phyloP scores from a whole-genome alignment of 2,113 vertebrate genomes.

The Lampris megalopsis region DNA sequence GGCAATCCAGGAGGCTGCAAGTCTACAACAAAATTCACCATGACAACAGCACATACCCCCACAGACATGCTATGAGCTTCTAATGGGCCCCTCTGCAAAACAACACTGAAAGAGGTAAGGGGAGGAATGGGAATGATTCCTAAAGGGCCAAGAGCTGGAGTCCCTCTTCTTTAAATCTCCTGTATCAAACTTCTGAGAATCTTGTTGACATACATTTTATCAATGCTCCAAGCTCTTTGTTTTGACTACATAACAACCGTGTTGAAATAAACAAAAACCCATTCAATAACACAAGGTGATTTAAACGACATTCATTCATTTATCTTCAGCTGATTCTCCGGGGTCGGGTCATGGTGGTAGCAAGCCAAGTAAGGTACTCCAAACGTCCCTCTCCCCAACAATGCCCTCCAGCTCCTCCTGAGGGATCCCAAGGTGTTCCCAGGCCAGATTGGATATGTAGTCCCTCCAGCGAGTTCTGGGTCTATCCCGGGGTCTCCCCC shows the following conservation, averaged over 20 bases:
- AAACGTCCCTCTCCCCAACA: too few species aligned
- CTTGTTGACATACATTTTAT: conserved; percentile 43
- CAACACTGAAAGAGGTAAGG: neutral
- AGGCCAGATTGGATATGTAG: too few species aligned
- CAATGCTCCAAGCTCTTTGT: conserved; percentile 34
- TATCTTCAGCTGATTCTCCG: too few species aligned
- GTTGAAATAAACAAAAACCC: conserved; percentile 6
- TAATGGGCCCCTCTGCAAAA: conserved; percentile 1
- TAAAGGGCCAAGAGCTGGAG: neutral
- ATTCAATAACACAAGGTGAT: neutral
- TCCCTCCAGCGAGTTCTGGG: too few species aligned
- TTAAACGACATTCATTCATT: neutral
- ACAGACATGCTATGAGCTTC: neutral
- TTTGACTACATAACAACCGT: conserved; percentile 37
- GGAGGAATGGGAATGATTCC: conserved; percentile 13
- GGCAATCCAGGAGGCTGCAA: neutral
- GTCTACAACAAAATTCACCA: neutral
- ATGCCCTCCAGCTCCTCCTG: too few species aligned
- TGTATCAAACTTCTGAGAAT: conserved; percentile 45
- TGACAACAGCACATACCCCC: conserved; percentile 2
- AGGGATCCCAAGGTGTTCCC: too few species aligned
- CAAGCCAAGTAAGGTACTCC: too few species aligned
- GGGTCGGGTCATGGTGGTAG: too few species aligned
- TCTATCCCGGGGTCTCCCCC: too few species aligned
- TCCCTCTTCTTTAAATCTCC: conserved; percentile 33